Evolutionary conservation across 2,113 vertebrate genomes (phyloP), one percentile per base, ranked within the genome.

Genomic region (Gopherus evgoodei): DNA sequence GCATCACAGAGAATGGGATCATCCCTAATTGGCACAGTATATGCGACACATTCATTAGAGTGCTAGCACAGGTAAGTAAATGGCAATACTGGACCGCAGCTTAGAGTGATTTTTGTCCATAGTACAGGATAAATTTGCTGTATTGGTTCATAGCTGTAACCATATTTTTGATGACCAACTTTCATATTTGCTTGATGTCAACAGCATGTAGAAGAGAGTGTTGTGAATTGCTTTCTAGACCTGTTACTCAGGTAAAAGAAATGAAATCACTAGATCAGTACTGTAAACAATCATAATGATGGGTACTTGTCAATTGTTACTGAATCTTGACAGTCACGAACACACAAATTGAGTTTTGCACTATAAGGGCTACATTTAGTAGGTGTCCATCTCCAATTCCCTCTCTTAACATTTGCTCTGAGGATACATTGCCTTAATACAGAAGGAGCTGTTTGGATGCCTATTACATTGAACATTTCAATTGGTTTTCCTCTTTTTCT

Each of bases 1-100:
- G 79, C 19, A 0, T 49, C 25, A 2, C 57, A 5, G 57, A 29
- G 53, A 0, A 35, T n/a, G 59, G 44, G 3, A 4, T 7, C 35
- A 21, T 10, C 49, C 24, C 49, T 22, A 3, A n/a, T 27, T 65
- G 83, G 38, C 54, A 8, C 1, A 7, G 16, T 89, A 11, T 47
- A 4, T 62, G 0, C 47, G 3, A 6, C 44, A 78, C 42, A 78
- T 44, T 47, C 2, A 2, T 6, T 72, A 0, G 78, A 9, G 0
- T 2, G 78, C 59, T 53, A 47, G 78, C 56, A 27, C 2, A 0
- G 19, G 8, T 1, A 75, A 11, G 89, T 1, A 82, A n/a, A 81
- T 0, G 7, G 50, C 91, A 53, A 0, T 24, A 0, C 11, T 3
- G 0, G 3, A 12, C 0, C 57, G 6, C 65, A 69, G 35, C 16